Percentiles rank a stretch among this genome's conserved stretches.
Conservation (phyloP, 2,797 vertebrate species). For the Manis javanica region DNA sequence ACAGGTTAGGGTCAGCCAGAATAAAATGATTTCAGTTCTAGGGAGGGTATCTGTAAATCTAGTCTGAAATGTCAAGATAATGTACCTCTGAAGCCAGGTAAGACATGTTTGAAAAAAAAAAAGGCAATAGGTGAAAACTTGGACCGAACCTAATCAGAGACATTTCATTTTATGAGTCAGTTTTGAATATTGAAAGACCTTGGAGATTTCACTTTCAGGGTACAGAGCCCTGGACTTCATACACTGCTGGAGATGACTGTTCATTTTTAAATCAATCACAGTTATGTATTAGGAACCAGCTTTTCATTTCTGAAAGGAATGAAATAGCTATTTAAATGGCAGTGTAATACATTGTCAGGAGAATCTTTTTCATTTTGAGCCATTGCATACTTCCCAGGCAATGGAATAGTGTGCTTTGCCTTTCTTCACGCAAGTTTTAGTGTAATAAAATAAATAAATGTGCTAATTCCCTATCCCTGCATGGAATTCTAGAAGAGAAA, state of each 20-base stretch:
- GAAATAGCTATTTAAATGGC: not conserved
- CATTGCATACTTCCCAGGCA: not conserved
- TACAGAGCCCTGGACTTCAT: not conserved
- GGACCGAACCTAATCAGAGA: conserved; percentile 14
- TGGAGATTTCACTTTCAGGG: not conserved
- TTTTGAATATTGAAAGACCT: conserved; percentile 60
- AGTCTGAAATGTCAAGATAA: conserved; percentile 41
- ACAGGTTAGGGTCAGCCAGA: not conserved
- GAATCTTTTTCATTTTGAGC: conserved; percentile 40
- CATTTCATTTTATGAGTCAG: conserved; percentile 51
- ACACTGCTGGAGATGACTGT: not conserved
- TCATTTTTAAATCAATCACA: conserved; percentile 44
- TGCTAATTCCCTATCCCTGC: not conserved
- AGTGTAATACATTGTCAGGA: not conserved
- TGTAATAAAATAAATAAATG: conserved; percentile 55
- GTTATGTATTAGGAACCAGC: conserved; percentile 17
- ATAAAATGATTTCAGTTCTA: conserved; percentile 38
- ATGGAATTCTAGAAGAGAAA: conserved; percentile 8
- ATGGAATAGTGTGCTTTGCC: conserved; percentile 27
- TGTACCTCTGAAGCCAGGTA: not conserved
- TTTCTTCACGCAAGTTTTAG: conserved; percentile 37
- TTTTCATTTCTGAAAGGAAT: conserved; percentile 56
- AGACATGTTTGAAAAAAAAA: not conserved
- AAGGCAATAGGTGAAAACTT: not conserved
- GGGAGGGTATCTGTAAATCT: conserved; percentile 9